phyloP scores from a whole-genome alignment of 92 coral and sea anemone genomes.

The Palythoa grandis region DNA sequence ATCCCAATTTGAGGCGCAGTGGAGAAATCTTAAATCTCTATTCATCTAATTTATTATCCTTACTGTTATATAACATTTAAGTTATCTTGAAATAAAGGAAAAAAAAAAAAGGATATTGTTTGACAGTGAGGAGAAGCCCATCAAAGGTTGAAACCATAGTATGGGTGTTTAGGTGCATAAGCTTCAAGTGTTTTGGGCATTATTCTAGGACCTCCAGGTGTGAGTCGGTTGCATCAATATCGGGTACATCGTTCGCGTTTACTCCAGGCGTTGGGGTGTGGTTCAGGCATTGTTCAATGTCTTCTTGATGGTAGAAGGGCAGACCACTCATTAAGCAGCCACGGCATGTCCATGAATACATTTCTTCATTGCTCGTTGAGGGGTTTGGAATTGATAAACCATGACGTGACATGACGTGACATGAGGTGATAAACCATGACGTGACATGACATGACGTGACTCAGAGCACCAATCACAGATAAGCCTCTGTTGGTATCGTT shows the following conservation, averaged over 20 bases:
- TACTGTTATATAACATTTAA: too few relatives aligned
- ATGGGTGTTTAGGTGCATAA: constrained; percentile 21
- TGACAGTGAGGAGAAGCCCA: constrained; percentile 9
- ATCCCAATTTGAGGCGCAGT: too few relatives aligned
- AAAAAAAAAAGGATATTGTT: too few relatives aligned
- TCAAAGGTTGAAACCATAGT: background rate
- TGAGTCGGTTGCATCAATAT: background rate
- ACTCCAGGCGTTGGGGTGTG: background rate
- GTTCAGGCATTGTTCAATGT: constrained; percentile 11
- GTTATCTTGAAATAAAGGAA: too few relatives aligned
- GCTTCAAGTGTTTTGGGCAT: constrained; percentile 5
- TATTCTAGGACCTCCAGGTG: constrained; percentile 23
- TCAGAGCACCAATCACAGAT: constrained; percentile 26
- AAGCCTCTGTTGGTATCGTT: background rate
- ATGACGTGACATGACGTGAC: too few relatives aligned
- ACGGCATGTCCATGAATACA: constrained; percentile 19
- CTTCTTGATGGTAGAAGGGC: constrained; percentile 14
- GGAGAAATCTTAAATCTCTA: too few relatives aligned
- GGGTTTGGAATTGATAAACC: background rate
- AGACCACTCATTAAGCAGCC: background rate
- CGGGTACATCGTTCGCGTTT: background rate
- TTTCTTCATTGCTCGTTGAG: background rate
- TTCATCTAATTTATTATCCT: too few relatives aligned
- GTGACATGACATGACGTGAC: constrained; percentile 19
- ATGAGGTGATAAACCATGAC: too few relatives aligned